Percentiles rank a stretch among this genome's conserved stretches.
These are phyloP conservation scores for Osedax frankpressi DNA, from an alignment of 2,888 invertebrate species.

Conservation along the genomic window DNA sequence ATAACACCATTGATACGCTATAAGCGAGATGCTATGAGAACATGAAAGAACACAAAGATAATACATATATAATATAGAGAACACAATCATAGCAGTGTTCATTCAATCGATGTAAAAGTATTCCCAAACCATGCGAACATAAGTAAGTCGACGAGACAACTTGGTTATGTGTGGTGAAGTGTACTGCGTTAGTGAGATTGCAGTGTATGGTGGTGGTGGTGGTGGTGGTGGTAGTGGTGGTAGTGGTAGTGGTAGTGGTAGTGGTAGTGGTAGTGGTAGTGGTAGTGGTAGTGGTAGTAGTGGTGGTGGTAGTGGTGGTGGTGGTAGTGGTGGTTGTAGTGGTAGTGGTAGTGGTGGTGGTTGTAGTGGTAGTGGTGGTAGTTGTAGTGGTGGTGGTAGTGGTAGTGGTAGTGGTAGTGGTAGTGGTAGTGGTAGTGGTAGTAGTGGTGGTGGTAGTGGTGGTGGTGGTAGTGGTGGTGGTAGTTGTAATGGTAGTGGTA, in stretches of 20 bases:
- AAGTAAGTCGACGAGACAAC: too few relatives aligned
- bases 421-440: constrained; percentile 17
- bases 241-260: background rate
- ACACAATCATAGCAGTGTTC: too few relatives aligned
- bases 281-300: constrained; percentile 4
- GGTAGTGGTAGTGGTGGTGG: constrained; percentile 11
- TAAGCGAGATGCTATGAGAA: too few relatives aligned
- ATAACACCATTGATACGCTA: too few relatives aligned
- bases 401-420: constrained; percentile 13
- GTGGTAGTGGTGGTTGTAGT: constrained; percentile 30
- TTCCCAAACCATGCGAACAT: too few relatives aligned
- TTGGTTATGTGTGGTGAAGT: too few relatives aligned
- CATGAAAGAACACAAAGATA: constrained; percentile 15
- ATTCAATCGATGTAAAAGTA: too few relatives aligned
- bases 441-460: constrained; percentile 19
- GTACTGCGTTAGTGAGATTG: too few relatives aligned
- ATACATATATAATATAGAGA: constrained; percentile 14
- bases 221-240: too few relatives aligned
- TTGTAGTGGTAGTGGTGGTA: constrained; percentile 17
- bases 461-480: constrained; percentile 17
- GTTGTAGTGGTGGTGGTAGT: constrained; percentile 17
- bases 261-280: background rate
- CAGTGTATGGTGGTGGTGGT: too few relatives aligned
- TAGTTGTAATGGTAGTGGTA: constrained; percentile 14
- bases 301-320: constrained; percentile 15